Percentiles rank a stretch among this genome's conserved stretches.
Evolutionary conservation across 2,113 vertebrate species (phyloP).

Genomic region (Entomyzon cyanotis): DNA sequence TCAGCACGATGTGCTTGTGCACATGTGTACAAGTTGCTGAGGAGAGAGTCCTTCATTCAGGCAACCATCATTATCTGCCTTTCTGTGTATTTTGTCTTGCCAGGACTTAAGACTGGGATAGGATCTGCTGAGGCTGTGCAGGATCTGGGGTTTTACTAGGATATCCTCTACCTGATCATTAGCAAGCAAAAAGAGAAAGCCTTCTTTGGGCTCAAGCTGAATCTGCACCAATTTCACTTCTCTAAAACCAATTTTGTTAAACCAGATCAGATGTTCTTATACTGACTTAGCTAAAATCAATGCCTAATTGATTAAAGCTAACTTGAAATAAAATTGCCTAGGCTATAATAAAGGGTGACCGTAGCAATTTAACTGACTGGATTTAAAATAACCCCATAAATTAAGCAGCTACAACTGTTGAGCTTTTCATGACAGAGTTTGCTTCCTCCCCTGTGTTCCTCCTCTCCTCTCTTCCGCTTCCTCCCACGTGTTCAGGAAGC

Average conservation of each 20-base stretch:
- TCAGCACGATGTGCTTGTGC: fast-evolving
- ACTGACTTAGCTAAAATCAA: slow-evolving; percentile 58
- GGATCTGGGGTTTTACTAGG: background rate
- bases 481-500: background rate
- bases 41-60: background rate
- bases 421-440: slow-evolving; percentile 25
- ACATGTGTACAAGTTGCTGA: background rate
- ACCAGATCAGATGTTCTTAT: slow-evolving; percentile 47
- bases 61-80: background rate
- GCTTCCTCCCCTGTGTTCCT: background rate
- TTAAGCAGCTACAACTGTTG: slow-evolving; percentile 1
- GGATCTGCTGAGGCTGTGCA: background rate
- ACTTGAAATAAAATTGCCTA: slow-evolving; percentile 58
- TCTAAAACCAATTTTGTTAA: slow-evolving; percentile 36
- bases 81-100: background rate
- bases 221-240: slow-evolving; percentile 17
- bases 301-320: slow-evolving; percentile 59
- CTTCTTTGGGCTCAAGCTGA: background rate
- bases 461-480: too few relatives aligned
- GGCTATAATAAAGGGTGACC: slow-evolving; percentile 41
- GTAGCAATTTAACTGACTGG: slow-evolving; percentile 42
- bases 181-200: background rate
- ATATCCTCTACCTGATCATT: background rate
- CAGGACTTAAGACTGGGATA: background rate
- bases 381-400: slow-evolving; percentile 62